Conservation (phyloP, 2,888 invertebrate genomes). For the Temnothorax rugatulus region DNA sequence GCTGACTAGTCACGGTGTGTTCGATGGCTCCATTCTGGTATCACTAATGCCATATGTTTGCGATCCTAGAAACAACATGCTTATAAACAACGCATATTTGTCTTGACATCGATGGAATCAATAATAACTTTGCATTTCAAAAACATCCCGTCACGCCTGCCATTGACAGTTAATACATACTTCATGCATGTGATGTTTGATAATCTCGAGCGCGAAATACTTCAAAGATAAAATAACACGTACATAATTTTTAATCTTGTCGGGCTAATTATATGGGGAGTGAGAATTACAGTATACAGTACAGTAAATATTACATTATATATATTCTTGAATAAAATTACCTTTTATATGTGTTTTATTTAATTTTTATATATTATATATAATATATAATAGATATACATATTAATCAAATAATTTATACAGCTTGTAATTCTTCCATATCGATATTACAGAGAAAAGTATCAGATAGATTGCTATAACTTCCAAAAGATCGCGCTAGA, state of each 20-base stretch:
- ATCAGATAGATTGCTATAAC: neutral
- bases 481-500: slow-evolving; percentile 26
- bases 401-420: neutral
- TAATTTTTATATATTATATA: no score
- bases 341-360: neutral
- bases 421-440: neutral
- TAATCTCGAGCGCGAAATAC: neutral
- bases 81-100: slow-evolving; percentile 8
- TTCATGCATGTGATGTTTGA: neutral
- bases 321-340: neutral
- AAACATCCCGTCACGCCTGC: neutral
- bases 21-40: no score
- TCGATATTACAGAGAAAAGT: neutral
- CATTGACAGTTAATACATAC: neutral
- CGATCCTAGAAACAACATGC: neutral
- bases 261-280: neutral
- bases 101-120: slow-evolving; percentile 16
- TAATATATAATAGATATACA: no score
- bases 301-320: neutral
- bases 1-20: no score
- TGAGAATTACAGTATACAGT: neutral
- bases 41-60: neutral
- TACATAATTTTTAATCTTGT: neutral
- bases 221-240: neutral
- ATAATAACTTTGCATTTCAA: neutral